These are phyloP conservation scores for Magallana angulata DNA, from an alignment of 1,140 invertebrate species.

Conservation along the genomic window DNA sequence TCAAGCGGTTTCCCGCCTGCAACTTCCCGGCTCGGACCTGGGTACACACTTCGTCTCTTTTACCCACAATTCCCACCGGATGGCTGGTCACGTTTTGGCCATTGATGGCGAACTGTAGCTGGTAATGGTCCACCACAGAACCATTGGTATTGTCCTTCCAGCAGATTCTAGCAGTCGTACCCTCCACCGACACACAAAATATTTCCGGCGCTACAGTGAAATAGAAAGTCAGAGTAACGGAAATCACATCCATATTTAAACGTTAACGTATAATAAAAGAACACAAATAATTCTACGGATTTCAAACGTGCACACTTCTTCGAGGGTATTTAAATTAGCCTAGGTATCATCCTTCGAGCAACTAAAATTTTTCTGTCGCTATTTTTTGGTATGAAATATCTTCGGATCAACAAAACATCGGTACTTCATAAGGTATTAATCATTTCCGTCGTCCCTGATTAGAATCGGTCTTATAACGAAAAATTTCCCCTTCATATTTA, in stretches of 20 bases:
- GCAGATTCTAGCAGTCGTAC: constrained; percentile 51
- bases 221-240: constrained; percentile 52
- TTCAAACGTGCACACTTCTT: not conserved
- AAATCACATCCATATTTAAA: constrained; percentile 38
- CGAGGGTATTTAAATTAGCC: not conserved
- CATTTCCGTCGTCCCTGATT: not conserved
- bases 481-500: not conserved
- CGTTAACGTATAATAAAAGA: not conserved
- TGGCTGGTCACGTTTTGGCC: constrained; percentile 52
- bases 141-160: constrained; percentile 58
- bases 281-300: not conserved
- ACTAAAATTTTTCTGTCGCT: not conserved
- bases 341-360: constrained; percentile 1
- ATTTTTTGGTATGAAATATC: constrained; percentile 1
- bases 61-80: constrained; percentile 50
- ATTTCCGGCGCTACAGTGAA: constrained; percentile 56
- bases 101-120: constrained; percentile 53
- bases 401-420: not conserved
- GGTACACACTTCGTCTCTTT: constrained; percentile 52
- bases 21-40: constrained; percentile 43
- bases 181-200: constrained; percentile 56
- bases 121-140: constrained; percentile 48
- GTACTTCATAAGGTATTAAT: not conserved
- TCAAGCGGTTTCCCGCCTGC: constrained; percentile 34
- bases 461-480: not conserved